A percentile compares a stretch with the other conserved stretches of the same genome.
phyloP scores from a whole-genome alignment of 2,797 vertebrate species.

The Discoglossus pictus region DNA sequence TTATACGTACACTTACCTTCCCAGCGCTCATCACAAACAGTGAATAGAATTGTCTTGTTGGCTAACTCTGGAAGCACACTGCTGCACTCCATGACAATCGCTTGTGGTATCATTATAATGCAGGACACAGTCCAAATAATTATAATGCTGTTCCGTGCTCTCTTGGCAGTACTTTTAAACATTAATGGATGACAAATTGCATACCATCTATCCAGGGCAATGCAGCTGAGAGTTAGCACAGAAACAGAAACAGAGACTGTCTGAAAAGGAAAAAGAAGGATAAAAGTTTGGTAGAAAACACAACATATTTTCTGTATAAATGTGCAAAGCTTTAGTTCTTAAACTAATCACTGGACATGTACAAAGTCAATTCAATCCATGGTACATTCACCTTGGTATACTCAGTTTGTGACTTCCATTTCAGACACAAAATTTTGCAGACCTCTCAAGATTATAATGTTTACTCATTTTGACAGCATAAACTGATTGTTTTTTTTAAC shows the following conservation, averaged over 20 bases:
- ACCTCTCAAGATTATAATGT: too few relatives aligned
- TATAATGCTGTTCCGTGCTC: slow-evolving; percentile 88
- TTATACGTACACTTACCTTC: slow-evolving; percentile 76
- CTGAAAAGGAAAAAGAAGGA: slow-evolving; percentile 63
- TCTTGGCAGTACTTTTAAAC: slow-evolving; percentile 95
- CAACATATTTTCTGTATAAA: too few relatives aligned
- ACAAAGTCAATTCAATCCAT: too few relatives aligned
- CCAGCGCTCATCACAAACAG: slow-evolving; percentile 94
- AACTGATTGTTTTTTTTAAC: too few relatives aligned
- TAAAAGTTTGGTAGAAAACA: too few relatives aligned
- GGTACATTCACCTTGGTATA: too few relatives aligned
- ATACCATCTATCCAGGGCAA: slow-evolving; percentile 96
- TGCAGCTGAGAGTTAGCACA: slow-evolving; percentile 93
- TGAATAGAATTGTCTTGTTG: slow-evolving; percentile 95
- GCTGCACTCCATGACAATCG: slow-evolving; percentile 93
- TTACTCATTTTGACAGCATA: too few relatives aligned
- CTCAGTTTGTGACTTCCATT: too few relatives aligned
- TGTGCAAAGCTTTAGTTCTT: too few relatives aligned
- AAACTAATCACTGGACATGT: too few relatives aligned
- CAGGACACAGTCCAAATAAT: slow-evolving; percentile 95
- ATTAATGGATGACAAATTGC: slow-evolving; percentile 96
- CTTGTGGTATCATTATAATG: slow-evolving; percentile 94
- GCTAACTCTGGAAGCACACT: slow-evolving; percentile 87
- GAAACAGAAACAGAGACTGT: slow-evolving; percentile 96
- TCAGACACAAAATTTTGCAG: too few relatives aligned